Conservation (phyloP, 2,113 vertebrate genomes). For the Saccopteryx bilineata region DNA sequence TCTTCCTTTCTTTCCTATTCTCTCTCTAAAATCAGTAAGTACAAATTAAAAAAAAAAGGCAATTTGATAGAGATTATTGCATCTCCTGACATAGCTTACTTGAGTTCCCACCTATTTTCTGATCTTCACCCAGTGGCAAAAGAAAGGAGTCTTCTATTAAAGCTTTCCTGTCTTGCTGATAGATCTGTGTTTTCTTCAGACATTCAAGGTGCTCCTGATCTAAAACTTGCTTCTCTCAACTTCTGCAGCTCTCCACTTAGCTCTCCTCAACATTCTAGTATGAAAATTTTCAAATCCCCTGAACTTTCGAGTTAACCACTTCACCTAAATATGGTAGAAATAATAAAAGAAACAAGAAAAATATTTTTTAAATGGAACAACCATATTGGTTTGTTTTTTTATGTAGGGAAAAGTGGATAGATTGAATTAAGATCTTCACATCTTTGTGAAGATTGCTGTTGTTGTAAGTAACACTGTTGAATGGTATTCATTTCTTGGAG, state of each 20-base stretch:
- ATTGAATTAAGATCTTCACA: not conserved
- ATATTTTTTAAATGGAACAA: not conserved
- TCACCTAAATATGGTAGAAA: not conserved
- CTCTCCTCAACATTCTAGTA: rapidly evolving
- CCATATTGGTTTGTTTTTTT: not conserved
- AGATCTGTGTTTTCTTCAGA: not conserved
- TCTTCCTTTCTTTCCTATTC: no score
- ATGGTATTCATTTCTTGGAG: not conserved
- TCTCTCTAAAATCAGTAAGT: no score
- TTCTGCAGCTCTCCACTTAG: not conserved
- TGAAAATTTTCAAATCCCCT: not conserved
- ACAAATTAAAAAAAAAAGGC: no score
- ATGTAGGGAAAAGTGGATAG: not conserved
- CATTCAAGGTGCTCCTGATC: not conserved
- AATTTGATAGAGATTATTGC: no score
- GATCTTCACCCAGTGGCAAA: not conserved
- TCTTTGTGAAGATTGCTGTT: not conserved
- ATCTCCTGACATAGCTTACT: rapidly evolving
- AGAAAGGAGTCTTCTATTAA: not conserved
- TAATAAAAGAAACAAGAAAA: not conserved
- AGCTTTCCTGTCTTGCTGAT: not conserved
- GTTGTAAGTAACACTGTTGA: not conserved
- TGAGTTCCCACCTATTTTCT: not conserved
- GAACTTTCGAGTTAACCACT: not conserved
- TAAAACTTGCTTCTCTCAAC: not conserved